Evolutionary conservation across 2,797 vertebrate genomes (phyloP), one percentile per base, ranked within the genome.

Genomic region (Alfaro cultratus): DNA sequence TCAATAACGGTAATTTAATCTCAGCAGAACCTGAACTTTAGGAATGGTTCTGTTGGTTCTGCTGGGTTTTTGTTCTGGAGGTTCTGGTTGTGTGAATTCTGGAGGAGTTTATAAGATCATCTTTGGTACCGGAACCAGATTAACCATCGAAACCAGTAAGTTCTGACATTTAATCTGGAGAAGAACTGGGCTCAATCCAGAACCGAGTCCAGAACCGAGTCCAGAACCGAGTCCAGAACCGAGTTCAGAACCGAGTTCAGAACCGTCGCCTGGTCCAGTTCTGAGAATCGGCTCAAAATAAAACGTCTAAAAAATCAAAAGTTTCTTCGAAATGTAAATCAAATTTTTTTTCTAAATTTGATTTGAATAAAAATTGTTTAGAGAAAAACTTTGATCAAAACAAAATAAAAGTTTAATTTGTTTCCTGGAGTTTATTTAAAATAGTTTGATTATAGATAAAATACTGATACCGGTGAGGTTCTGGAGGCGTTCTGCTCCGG

Each of bases 121-220:
- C n/a, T 76, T 76, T 76, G 74, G 74, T 46, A 29, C 55, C 46
- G 74, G 74, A 76, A 76, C 43, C 74, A 76, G 74, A 46, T 13
- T 62, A 36, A 64, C 29, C 9, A 46, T 47, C 9, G 1, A 68
- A 68, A 26, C 36, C 64, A 39, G 64, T 68, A 68, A 68, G 18
- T 68, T 68, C 64, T 39, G 7, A 34, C 34, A 13, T 57, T 16
- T 31, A 13, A 29, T 4, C 31, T 11, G 31, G 16, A 36, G 7
- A 10, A 64, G 31, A 64, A 64, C 18, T 21, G 31, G 15, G 13
- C 7, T 64, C 8, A 36, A 29, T 18, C 7, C 60, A 36, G 13
- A 34, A 34, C 31, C 47, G 18, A 18, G 60, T 16, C 1, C 9
- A 26, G 53, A 55, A 55, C 11, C 53, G 2, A 1, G 3, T 12